Percentiles rank a stretch among this genome's conserved stretches.
These are phyloP conservation scores for Gobio occitaniae DNA, from an alignment of 2,797 vertebrate genomes.

Conservation along the genomic window DNA sequence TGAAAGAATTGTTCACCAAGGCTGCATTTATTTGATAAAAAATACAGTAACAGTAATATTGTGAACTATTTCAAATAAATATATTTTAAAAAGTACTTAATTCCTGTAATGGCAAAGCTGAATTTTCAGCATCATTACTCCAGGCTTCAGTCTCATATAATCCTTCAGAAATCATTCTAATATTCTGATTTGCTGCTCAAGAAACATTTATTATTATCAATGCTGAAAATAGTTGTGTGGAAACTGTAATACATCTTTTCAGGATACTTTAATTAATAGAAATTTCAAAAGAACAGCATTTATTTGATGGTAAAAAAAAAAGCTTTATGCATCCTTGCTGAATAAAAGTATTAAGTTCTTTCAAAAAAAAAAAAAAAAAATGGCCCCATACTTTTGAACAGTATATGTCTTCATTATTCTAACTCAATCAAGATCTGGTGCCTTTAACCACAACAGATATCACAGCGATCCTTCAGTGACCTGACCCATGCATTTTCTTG, in stretches of 20 bases:
- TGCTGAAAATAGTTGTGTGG: neutral
- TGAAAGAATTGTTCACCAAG: neutral
- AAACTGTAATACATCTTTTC: neutral
- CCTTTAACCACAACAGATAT: neutral
- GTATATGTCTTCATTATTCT: neutral
- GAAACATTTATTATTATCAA: neutral
- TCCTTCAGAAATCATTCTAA: neutral
- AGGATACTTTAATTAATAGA: neutral
- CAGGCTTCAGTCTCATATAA: neutral
- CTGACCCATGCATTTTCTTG: conserved; percentile 16
- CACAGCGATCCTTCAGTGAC: neutral
- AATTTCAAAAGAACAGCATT: neutral
- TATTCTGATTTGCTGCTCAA: neutral
- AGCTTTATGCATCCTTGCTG: neutral
- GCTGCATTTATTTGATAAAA: neutral
- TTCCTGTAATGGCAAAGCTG: neutral
- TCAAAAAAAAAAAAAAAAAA: neutral
- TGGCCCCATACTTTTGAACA: neutral
- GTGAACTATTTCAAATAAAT: too few species aligned
- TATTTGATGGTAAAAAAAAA: neutral
- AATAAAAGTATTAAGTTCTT: neutral
- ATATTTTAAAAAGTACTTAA: neutral
- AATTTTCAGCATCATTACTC: neutral
- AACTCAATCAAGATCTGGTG: neutral
- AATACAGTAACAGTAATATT: neutral